A percentile compares a stretch with the other conserved stretches of the same genome.
phyloP scores from a whole-genome alignment of 2,888 invertebrate species.

The Masnerella sp. region DNA sequence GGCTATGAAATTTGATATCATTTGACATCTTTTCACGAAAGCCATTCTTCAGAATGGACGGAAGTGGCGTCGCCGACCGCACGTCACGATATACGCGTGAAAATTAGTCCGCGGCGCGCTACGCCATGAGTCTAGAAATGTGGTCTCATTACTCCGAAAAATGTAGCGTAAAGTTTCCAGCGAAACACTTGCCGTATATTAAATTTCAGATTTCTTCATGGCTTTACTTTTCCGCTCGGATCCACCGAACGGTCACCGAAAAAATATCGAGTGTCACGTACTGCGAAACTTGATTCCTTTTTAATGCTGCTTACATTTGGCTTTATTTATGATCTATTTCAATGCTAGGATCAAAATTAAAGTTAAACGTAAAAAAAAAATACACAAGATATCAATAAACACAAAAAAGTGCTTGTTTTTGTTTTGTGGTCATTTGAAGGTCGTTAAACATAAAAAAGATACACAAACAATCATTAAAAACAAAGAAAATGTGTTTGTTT shows the following conservation, averaged over 20 bases:
- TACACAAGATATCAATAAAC: no score
- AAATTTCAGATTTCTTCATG: constrained; percentile 17
- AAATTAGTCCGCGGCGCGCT: constrained; percentile 37
- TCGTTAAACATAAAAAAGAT: no score
- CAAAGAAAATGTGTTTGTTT: no score
- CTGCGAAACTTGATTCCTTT: not conserved
- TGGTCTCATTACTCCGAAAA: constrained; percentile 17
- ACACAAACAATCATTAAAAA: no score
- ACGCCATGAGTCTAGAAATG: constrained; percentile 7
- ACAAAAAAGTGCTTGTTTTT: no score
- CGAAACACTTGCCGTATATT: constrained; percentile 14
- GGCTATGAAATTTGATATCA: constrained; percentile 51
- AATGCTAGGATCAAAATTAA: no score
- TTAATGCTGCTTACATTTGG: no score
- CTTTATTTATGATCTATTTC: no score
- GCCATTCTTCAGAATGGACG: constrained; percentile 33
- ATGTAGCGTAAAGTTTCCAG: constrained; percentile 6
- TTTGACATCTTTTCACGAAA: constrained; percentile 30
- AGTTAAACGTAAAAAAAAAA: no score
- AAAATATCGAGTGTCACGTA: not conserved
- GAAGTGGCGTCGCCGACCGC: constrained; percentile 50
- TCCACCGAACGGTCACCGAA: not conserved
- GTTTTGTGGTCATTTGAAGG: no score
- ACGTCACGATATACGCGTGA: constrained; percentile 47
- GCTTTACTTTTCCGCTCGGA: not conserved